phyloP scores from a whole-genome alignment of 1,140 invertebrate species.

The Drosophila willistoni region DNA sequence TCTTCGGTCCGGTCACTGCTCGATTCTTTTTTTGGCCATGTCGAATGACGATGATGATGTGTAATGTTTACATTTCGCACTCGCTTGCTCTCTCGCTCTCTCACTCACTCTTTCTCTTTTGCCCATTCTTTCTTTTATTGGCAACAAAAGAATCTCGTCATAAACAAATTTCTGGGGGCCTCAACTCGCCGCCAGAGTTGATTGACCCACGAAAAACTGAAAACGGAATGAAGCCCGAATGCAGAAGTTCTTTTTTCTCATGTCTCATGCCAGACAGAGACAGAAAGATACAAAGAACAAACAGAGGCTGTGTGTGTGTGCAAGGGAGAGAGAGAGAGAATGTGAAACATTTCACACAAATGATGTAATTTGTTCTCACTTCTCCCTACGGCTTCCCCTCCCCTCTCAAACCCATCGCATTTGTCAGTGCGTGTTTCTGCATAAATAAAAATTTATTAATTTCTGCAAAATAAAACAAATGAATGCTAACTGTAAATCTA shows the following conservation, averaged over 20 bases:
- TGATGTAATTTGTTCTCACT: conserved; percentile 51
- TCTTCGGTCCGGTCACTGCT: conserved; percentile 27
- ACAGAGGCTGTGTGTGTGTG: background rate
- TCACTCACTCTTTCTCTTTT: conserved; percentile 33
- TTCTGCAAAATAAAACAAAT: conserved; percentile 14
- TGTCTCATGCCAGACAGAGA: conserved; percentile 23
- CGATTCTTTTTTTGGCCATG: conserved; percentile 42
- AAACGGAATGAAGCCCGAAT: conserved; percentile 26
- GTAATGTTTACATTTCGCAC: conserved; percentile 80
- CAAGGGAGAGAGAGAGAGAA: background rate
- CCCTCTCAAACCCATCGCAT: background rate
- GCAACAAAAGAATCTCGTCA: conserved; percentile 75
- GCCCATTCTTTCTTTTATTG: conserved; percentile 70
- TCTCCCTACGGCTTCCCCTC: background rate
- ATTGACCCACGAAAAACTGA: conserved; percentile 69
- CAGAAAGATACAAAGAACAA: background rate
- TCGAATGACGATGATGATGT: conserved; percentile 41
- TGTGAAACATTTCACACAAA: conserved; percentile 45
- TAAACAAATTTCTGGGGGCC: conserved; percentile 62
- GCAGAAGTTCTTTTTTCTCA: conserved; percentile 61
- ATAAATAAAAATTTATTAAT: conserved; percentile 24
- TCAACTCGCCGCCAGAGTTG: conserved; percentile 53
- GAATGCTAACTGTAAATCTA: conserved; percentile 11
- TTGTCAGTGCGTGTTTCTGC: conserved; percentile 18
- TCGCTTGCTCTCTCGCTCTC: conserved; percentile 14